Conservation (phyloP, 2,113 vertebrate genomes). For the Raja brachyura region DNA sequence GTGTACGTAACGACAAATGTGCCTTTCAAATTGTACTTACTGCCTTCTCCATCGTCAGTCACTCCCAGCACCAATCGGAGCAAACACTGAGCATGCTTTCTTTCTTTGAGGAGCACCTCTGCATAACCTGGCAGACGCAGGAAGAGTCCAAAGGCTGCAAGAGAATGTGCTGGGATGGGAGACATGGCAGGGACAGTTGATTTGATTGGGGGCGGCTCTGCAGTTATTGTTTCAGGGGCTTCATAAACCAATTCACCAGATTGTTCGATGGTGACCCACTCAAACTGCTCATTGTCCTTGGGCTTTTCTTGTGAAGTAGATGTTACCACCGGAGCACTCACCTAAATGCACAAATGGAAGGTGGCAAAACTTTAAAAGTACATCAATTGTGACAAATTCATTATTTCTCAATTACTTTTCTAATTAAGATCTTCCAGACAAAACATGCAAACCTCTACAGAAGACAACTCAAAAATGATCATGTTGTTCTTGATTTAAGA, state of each 20-base stretch:
- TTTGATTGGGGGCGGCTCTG: slow-evolving; percentile 88
- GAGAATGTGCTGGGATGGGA: slow-evolving; percentile 91
- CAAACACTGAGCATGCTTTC: slow-evolving; percentile 95
- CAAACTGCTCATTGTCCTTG: slow-evolving; percentile 96
- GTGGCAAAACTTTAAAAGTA: background rate
- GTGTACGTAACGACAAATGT: background rate
- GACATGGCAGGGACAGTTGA: slow-evolving; percentile 93
- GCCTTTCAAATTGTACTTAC: slow-evolving; percentile 68
- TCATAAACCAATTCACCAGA: slow-evolving; percentile 94
- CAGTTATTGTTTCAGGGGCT: slow-evolving; percentile 85
- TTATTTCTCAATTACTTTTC: background rate
- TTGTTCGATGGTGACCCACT: slow-evolving; percentile 98
- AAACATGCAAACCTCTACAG: background rate
- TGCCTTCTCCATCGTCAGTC: slow-evolving; percentile 96
- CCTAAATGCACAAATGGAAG: slow-evolving; percentile 57
- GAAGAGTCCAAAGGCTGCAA: slow-evolving; percentile 95
- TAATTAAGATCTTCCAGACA: background rate
- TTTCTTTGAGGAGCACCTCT: slow-evolving; percentile 93
- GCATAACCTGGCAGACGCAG: slow-evolving; percentile 94
- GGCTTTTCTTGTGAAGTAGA: slow-evolving; percentile 88
- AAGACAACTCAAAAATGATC: no score
- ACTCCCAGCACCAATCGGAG: slow-evolving; percentile 93
- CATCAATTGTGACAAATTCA: background rate
- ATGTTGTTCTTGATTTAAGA: no score
- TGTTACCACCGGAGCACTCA: slow-evolving; percentile 87